Evolutionary conservation across 2,888 invertebrate genomes (phyloP), one percentile per base, ranked within the genome.

Genomic region (Coelogynopora nodosa): DNA sequence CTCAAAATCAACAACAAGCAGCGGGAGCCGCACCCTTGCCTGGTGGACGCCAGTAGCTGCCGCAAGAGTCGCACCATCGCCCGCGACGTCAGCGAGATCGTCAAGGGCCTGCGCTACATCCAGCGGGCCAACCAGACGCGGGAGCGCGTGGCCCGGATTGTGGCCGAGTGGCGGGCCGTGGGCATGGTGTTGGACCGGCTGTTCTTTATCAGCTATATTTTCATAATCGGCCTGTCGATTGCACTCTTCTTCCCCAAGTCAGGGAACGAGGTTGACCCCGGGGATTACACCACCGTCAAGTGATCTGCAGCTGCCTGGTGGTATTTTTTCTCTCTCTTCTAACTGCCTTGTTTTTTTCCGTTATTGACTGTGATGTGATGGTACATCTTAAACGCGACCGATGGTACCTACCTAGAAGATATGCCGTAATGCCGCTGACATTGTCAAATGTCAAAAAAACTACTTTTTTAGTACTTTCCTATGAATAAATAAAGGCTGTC

Each of bases 241-340:
- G 87, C 86, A 31, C 81, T 87, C 23, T 87, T 74, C 87, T 87
- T 87, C 80, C 87, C 87, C 26, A 87, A 86, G 81, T 87, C 87
- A 29, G 87, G 86, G 67, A 31, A 87, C 26, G 86, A 86, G 18
- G 27, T 84, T 30, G 31, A 23, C 23, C 18, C 23, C 23, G 74
- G 23, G 2, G 27, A 74, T 26, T 26, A 74, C 74, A 13, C 23
- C 10, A 13, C 49, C 5, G 49, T 49, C 18, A 5, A 49, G 49
- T 49, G 18, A 18, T n/a, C n/a, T n/a, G n/a, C n/a, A n/a, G n/a
- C n/a, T n/a, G n/a, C n/a, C n/a, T n/a, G n/a, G n/a, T n/a, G n/a
- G n/a, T n/a, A n/a, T n/a, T n/a, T n/a, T n/a, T n/a, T n/a, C n/a
- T n/a, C n/a, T n/a, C n/a, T n/a, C n/a, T n/a, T n/a, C n/a, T n/a